Evolutionary conservation across 2,797 vertebrate species (phyloP).

Genomic region (Perodicticus potto): DNA sequence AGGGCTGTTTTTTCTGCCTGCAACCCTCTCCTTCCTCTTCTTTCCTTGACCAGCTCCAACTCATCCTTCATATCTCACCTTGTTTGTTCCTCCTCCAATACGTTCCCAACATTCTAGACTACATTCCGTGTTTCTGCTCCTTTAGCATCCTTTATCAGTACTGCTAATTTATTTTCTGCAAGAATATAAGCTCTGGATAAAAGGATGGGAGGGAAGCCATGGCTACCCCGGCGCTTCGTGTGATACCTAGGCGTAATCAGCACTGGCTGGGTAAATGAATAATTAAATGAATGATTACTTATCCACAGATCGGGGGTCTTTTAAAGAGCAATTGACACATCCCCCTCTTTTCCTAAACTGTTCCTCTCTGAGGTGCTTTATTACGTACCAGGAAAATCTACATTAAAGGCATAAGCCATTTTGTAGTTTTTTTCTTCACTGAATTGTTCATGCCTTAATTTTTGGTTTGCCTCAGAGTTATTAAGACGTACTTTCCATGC

Average conservation of each 20-base stretch:
- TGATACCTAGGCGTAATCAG: background rate
- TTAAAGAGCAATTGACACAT: constrained; percentile 23
- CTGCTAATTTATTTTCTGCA: constrained; percentile 15
- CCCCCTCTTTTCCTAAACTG: background rate
- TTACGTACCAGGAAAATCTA: constrained; percentile 2
- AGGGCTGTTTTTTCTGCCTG: background rate
- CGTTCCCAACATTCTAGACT: background rate
- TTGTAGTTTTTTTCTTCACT: constrained; percentile 33
- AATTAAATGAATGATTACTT: constrained; percentile 9
- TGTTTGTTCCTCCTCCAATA: background rate
- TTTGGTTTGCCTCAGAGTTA: constrained; percentile 52
- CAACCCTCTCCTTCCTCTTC: background rate
- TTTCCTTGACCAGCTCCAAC: background rate
- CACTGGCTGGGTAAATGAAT: background rate
- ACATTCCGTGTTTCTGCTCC: background rate
- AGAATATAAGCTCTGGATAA: background rate
- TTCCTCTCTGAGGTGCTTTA: constrained; percentile 41
- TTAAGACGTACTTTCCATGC: constrained; percentile 32
- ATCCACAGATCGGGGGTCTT: constrained; percentile 27
- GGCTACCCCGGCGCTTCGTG: background rate
- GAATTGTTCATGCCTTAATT: constrained; percentile 39
- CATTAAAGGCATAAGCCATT: background rate
- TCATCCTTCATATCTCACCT: background rate
- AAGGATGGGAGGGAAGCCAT: background rate
- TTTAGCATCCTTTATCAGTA: background rate